Evolutionary conservation across 2,888 invertebrate species (phyloP).

Genomic region (Chrysotoxum bicinctum): DNA sequence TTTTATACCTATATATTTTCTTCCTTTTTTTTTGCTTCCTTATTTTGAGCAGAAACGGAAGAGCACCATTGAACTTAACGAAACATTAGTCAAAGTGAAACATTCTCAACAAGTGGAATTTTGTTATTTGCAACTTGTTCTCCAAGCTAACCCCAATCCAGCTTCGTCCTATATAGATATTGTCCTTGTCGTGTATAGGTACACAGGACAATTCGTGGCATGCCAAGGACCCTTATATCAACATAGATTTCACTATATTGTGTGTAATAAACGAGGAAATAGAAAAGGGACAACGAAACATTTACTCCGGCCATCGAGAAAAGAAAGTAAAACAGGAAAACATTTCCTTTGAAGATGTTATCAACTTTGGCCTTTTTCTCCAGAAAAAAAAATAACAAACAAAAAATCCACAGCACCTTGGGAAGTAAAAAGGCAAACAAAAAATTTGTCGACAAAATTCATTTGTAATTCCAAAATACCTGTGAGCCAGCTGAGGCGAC

Average conservation of each 20-base stretch:
- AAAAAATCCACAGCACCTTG: conserved; percentile 16
- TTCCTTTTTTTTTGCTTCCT: not conserved
- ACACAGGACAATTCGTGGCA: conserved; percentile 63
- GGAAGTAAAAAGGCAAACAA: conserved; percentile 59
- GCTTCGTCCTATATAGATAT: conserved; percentile 9
- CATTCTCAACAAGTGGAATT: conserved; percentile 71
- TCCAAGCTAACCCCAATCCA: not conserved
- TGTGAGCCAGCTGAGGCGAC: conserved; percentile 50
- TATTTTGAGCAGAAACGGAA: conserved; percentile 42
- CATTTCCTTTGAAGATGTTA: conserved; percentile 72
- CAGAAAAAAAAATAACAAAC: conserved; percentile 5
- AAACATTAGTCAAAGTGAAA: conserved; percentile 72
- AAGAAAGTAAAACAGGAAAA: conserved; percentile 48
- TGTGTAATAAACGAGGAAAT: conserved; percentile 54
- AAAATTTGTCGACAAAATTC: conserved; percentile 69
- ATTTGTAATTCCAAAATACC: conserved; percentile 70
- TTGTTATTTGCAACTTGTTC: conserved; percentile 45
- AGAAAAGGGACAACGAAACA: conserved; percentile 58
- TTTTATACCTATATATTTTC: conserved; percentile 15
- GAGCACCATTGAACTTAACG: conserved; percentile 69
- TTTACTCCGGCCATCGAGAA: conserved; percentile 39
- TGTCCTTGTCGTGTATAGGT: conserved; percentile 29
- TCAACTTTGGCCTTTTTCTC: conserved; percentile 63
- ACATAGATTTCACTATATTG: conserved; percentile 62
- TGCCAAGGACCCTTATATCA: conserved; percentile 62